These are phyloP conservation scores for Neoniphon sammara DNA, from an alignment of 2,797 vertebrate species.

Conservation along the genomic window DNA sequence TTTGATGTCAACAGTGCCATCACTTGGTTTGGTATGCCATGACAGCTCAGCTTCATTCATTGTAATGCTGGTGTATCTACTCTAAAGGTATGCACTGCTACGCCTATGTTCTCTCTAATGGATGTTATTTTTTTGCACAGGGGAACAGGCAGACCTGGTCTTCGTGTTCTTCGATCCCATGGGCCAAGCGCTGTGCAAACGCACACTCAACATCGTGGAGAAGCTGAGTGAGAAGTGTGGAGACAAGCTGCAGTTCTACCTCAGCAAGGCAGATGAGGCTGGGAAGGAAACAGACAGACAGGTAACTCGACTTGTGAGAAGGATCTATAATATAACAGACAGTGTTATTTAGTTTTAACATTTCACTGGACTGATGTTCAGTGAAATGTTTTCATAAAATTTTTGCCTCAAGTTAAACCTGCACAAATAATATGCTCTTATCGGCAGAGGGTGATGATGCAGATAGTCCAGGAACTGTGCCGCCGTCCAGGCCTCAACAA, in stretches of 20 bases:
- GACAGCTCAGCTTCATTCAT: not conserved
- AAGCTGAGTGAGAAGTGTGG: slow-evolving; percentile 83
- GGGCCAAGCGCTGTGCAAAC: slow-evolving; percentile 88
- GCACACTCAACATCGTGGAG: slow-evolving; percentile 87
- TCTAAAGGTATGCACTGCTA: not conserved
- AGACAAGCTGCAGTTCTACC: slow-evolving; percentile 85
- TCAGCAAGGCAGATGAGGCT: slow-evolving; percentile 86
- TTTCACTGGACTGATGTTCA: not conserved
- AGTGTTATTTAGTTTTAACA: not conserved
- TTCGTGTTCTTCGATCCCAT: slow-evolving; percentile 88
- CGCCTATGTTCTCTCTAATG: not conserved
- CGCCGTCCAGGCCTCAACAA: slow-evolving; percentile 87
- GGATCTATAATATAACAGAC: not conserved
- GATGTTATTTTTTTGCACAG: slow-evolving; percentile 54
- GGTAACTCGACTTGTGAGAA: slow-evolving; percentile 41
- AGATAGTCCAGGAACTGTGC: slow-evolving; percentile 88
- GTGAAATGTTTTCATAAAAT: not conserved
- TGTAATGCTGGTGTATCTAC: not conserved
- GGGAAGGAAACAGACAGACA: slow-evolving; percentile 86
- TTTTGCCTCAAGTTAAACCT: not conserved
- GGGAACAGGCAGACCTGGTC: slow-evolving; percentile 84
- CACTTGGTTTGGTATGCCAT: slow-evolving; percentile 81
- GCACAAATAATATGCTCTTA: not conserved
- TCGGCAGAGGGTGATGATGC: slow-evolving; percentile 87
- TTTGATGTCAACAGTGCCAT: slow-evolving; percentile 85